These are phyloP conservation scores for Eciton burchellii DNA, from an alignment of 1,140 invertebrate species.

Conservation along the genomic window DNA sequence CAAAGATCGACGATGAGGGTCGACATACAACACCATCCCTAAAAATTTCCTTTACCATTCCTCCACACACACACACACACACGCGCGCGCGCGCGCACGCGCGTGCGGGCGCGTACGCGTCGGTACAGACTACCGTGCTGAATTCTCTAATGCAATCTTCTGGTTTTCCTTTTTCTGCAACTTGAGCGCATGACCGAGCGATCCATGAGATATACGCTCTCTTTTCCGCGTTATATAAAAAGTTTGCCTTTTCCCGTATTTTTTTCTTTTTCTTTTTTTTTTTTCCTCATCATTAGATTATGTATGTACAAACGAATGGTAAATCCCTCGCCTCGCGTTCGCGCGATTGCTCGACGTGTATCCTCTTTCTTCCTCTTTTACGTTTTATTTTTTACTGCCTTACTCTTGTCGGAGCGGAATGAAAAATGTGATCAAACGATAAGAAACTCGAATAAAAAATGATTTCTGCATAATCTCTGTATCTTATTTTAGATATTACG, in stretches of 20 bases:
- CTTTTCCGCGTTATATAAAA: constrained; percentile 70
- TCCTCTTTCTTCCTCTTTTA: constrained; percentile 25
- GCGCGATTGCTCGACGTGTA: constrained; percentile 27
- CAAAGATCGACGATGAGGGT: constrained; percentile 41
- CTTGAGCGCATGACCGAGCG: constrained; percentile 10
- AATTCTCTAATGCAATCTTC: constrained; percentile 22
- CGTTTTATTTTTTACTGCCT: constrained; percentile 45
- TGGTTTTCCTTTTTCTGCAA: not conserved
- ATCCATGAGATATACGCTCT: constrained; percentile 25
- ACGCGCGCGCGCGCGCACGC: not conserved
- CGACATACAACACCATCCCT: constrained; percentile 26
- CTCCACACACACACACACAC: not conserved
- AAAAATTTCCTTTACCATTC: constrained; percentile 25
- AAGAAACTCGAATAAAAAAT: constrained; percentile 1
- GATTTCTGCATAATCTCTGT: not conserved
- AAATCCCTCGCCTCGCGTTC: constrained; percentile 41
- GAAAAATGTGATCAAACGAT: constrained; percentile 50
- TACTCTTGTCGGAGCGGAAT: constrained; percentile 52
- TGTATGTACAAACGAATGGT: constrained; percentile 69
- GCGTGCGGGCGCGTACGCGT: not conserved
- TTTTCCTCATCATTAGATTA: constrained; percentile 63
- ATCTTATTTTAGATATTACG: too few relatives aligned
- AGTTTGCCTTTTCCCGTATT: constrained; percentile 66
- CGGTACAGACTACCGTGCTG: not conserved
- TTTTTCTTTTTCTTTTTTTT: too few relatives aligned